Evolutionary conservation across 2,113 vertebrate genomes (phyloP).

Genomic region (Chroicocephalus ridibundus): DNA sequence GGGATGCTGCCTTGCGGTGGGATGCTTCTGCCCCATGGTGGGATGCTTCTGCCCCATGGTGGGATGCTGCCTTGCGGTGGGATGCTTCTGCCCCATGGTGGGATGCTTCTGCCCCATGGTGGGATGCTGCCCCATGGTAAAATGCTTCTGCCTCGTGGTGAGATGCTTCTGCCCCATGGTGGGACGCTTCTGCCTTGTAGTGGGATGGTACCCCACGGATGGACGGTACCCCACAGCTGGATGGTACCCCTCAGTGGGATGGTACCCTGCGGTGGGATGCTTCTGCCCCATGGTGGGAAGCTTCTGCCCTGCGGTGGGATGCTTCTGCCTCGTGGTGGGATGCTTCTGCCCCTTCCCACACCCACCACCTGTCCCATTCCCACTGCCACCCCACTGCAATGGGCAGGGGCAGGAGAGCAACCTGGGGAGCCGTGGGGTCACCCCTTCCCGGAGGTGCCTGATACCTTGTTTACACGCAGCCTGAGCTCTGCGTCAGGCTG

Average conservation of each 20-base stretch:
- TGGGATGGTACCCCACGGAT: neutral
- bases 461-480: slow-evolving; percentile 24
- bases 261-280: too few relatives aligned
- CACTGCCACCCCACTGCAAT: rapidly evolving
- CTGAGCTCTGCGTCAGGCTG: neutral
- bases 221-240: neutral
- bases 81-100: neutral
- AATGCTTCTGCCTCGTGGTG: too few relatives aligned
- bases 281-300: too few relatives aligned
- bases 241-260: neutral
- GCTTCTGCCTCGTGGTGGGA: neutral
- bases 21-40: neutral
- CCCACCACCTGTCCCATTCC: rapidly evolving
- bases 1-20: neutral
- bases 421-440: neutral
- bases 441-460: neutral
- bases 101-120: neutral
- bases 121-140: neutral
- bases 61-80: neutral
- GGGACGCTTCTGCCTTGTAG: neutral
- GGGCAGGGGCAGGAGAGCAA: neutral
- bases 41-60: neutral
- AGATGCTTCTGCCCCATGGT: neutral
- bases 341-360: neutral
- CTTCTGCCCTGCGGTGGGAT: too few relatives aligned